phyloP scores from a whole-genome alignment of 2,797 vertebrate species.

The Gadopsis bispinosus region DNA sequence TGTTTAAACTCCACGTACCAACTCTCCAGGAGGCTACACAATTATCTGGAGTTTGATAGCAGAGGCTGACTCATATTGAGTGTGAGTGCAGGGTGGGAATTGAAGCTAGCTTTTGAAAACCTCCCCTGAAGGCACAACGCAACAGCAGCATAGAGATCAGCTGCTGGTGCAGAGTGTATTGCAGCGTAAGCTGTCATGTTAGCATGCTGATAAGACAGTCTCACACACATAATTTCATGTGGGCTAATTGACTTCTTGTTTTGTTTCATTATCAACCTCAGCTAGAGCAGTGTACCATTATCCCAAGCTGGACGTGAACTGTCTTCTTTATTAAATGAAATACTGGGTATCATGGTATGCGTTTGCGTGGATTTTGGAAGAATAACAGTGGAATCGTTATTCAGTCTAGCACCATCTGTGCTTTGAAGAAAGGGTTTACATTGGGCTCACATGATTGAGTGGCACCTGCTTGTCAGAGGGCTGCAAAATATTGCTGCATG shows the following conservation, averaged over 20 bases:
- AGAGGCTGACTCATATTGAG: slow-evolving; percentile 55
- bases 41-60: slow-evolving; percentile 75
- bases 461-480: slow-evolving; percentile 90
- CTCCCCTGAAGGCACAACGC: slow-evolving; percentile 64
- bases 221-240: slow-evolving; percentile 24
- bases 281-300: slow-evolving; percentile 19
- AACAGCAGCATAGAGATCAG: slow-evolving; percentile 74
- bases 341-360: slow-evolving; percentile 12
- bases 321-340: slow-evolving; percentile 29
- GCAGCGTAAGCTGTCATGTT: slow-evolving; percentile 60
- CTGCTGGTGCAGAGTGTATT: slow-evolving; percentile 64
- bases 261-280: slow-evolving; percentile 37
- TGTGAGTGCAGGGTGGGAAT: slow-evolving; percentile 64
- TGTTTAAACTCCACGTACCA: slow-evolving; percentile 58
- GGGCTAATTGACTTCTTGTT: slow-evolving; percentile 35
- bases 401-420: slow-evolving; percentile 86
- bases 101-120: slow-evolving; percentile 57
- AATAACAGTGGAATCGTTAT: slow-evolving; percentile 80
- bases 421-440: slow-evolving; percentile 77
- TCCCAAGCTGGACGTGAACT: slow-evolving; percentile 10
- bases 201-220: slow-evolving; percentile 37
- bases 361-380: slow-evolving; percentile 33
- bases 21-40: slow-evolving; percentile 68
- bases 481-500: slow-evolving; percentile 89
- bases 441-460: slow-evolving; percentile 85